phyloP scores from a whole-genome alignment of 2,888 invertebrate species.

The Phengaris alcon region DNA sequence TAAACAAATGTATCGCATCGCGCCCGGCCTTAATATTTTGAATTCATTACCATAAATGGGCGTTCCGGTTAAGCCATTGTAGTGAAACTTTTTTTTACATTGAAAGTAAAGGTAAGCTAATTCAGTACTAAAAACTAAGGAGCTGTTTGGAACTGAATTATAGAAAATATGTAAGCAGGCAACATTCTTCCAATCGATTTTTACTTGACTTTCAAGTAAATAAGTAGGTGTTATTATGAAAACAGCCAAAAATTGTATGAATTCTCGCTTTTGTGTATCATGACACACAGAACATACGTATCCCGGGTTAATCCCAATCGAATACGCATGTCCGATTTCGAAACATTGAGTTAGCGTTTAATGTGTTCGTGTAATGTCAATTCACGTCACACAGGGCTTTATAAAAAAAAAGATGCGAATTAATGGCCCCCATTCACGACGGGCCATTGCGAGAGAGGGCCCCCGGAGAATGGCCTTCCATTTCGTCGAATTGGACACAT shows the following conservation, averaged over 20 bases:
- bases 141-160: not conserved
- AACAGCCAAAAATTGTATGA: too few relatives aligned
- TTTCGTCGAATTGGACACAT: constrained; percentile 73
- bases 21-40: constrained; percentile 39
- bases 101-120: not conserved
- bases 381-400: constrained; percentile 71
- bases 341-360: constrained; percentile 60
- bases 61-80: constrained; percentile 7
- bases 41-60: constrained; percentile 41
- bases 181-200: too few relatives aligned
- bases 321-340: not conserved
- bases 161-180: too few relatives aligned
- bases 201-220: too few relatives aligned
- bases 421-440: constrained; percentile 74
- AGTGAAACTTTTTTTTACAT: not conserved
- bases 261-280: too few relatives aligned
- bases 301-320: not conserved
- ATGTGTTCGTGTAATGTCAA: constrained; percentile 68
- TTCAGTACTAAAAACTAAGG: not conserved
- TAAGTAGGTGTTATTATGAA: too few relatives aligned
- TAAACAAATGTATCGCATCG: constrained; percentile 31
- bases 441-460: constrained; percentile 72
- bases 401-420: constrained; percentile 78
- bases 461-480: constrained; percentile 74
- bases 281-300: not conserved